Evolutionary conservation across 2,797 vertebrate species (phyloP), one percentile per base, ranked within the genome.

Genomic region (Onychomys arenicola): DNA sequence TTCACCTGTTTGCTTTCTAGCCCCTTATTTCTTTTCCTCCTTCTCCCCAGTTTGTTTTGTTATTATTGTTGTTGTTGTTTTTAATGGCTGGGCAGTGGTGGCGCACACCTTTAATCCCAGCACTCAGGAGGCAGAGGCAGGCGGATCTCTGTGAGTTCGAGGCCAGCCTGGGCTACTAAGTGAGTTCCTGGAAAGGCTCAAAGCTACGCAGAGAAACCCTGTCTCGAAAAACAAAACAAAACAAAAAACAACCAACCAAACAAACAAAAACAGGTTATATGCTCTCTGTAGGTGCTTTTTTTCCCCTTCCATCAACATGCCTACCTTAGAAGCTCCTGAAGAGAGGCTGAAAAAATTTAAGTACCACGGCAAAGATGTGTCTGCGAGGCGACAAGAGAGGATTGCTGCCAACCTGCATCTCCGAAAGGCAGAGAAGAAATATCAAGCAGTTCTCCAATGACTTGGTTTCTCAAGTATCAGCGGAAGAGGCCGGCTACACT

Each of bases 391-490:
- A 10, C 99, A 99, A 29, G 99, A 99, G 89, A 98, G 99, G 69
- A 98, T 98, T 6, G 97, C 98, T 0, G 98, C 98, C 88, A 99
- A 93, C 7, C 89, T 99, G 0, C 98, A 99, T 97, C 98, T 99
- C 95, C 98, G 99, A 0, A 99, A 99, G 98, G 99, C 99, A 99
- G 97, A 99, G 99, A 85, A 99, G 99, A 14, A 99, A 99, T 49
- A 97, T 99, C 10, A 98, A 98, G 0, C 0, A 12, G 82, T 0
- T 3, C 27, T 0, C 93, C 96, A 13, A 73, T 98, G 59, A 92
- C 0, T 98, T 98, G 27, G 17, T 73, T 43, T 98, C 98, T 49
- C 98, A 98, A 78, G 82, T 95, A 63, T 65, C 95, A 4, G 96
- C 97, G 4, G 97, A 98, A 78, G 92, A 63, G 98, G 82, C 75